Base-by-base conservation (phyloP, 2,888 invertebrate species). In the Apotomis turbidana region DNA sequence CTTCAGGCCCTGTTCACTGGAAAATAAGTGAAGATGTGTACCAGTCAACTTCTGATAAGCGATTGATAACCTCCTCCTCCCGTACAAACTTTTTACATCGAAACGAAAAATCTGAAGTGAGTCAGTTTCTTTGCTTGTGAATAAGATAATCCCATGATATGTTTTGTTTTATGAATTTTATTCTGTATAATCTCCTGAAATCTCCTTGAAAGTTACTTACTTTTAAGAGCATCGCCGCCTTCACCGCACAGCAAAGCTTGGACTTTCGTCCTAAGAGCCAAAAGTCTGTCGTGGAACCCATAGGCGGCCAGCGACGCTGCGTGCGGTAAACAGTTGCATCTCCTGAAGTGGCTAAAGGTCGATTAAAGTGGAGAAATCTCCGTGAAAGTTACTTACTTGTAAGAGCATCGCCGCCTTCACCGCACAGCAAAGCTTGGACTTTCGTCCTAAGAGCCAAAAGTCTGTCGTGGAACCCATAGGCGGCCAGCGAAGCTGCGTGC, bases 381-480 rank as follows among this genome's bases (percentile, higher is more conserved):
- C 15, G 15, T 15, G 15, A 15, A 15, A 15, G 15, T n/a, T 59
- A 85, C 91, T 89, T 70, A 93, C 93, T 86, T 59, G 91, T 89
- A 8, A 93, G 79, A 52, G 79, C 83, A 68, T 90, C 90, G 0
- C 93, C 93, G 70, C 94, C 93, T 80, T 96, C 95, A 52, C 95
- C 95, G 0, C 95, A 95, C 75, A 97, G 87, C 73, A 96, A 94
- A 62, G 95, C 95, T 81, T 97, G 95, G 61, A 98, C 92, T 55
- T 97, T 96, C 73, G 96, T 96, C 72, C 98, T 94, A 74, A 98
- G 88, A 0, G 97, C 97, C 76, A 98, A 90, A 75, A 96, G 93
- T 76, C 97, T 94, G 83, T 98, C 98, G 79, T 97, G 97, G 85
- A 97, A 97, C 8, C 97, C 98, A 95, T 97, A 98, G 87, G 97